Conservation (phyloP, 2,797 vertebrate species). For the Scomberomorus guttatus region DNA sequence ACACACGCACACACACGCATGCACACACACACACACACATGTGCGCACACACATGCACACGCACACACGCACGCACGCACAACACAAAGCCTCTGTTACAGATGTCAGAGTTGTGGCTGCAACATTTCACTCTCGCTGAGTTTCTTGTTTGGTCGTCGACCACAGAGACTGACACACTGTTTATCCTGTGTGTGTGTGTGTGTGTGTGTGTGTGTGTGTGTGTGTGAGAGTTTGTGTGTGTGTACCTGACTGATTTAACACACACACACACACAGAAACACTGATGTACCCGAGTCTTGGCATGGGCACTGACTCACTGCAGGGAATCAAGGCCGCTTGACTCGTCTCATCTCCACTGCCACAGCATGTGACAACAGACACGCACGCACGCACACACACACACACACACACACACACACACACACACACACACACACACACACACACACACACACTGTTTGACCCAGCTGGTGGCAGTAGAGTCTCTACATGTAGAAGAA, state of each 20-base stretch:
- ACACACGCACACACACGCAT: background rate
- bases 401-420: background rate
- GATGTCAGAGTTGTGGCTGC: background rate
- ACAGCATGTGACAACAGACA: background rate
- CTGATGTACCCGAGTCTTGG: background rate
- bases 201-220: background rate
- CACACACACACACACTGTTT: slow-evolving; percentile 8
- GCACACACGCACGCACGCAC: background rate
- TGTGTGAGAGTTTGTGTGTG: too few relatives aligned
- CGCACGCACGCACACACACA: background rate
- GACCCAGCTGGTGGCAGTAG: slow-evolving; percentile 1
- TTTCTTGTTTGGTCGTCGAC: background rate
- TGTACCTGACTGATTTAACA: too few relatives aligned
- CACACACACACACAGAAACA: too few relatives aligned
- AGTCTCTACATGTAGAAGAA: background rate
- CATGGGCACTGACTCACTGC: background rate
- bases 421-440: background rate
- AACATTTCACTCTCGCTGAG: background rate
- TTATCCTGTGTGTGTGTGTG: background rate
- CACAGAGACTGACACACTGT: background rate
- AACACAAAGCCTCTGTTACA: background rate
- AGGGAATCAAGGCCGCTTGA: background rate
- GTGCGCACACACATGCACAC: background rate
- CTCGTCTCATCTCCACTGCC: background rate
- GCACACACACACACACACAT: background rate